A percentile compares a stretch with the other conserved stretches of the same genome.
Conservation (phyloP, 2,888 invertebrate genomes). For the Agonopterix alstromeriana region DNA sequence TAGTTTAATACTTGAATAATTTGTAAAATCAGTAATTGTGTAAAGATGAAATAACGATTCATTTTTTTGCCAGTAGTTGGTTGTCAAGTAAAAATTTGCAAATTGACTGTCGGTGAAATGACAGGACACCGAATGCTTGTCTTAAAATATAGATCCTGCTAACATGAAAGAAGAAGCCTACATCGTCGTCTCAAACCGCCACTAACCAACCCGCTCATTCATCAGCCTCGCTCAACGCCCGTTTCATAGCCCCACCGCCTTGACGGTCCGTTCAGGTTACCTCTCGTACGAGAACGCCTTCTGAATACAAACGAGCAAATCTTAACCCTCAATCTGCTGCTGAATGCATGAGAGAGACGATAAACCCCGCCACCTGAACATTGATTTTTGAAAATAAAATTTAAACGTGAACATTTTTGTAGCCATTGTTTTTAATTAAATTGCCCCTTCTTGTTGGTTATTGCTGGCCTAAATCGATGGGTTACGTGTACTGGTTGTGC, state of each 20-base stretch:
- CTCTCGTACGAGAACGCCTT: slow-evolving; percentile 17
- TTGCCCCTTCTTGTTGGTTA: neutral
- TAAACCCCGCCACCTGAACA: slow-evolving; percentile 51
- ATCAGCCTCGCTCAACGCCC: neutral
- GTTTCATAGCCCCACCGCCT: neutral
- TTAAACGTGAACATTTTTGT: slow-evolving; percentile 11
- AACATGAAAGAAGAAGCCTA: neutral
- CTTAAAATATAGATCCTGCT: too few species aligned
- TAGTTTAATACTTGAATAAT: too few species aligned
- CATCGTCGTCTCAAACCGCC: neutral
- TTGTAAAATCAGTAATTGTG: too few species aligned
- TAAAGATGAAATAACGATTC: too few species aligned
- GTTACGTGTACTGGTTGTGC: too few species aligned
- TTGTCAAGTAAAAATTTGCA: too few species aligned
- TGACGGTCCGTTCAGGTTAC: slow-evolving; percentile 15
- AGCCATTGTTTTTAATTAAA: slow-evolving; percentile 4
- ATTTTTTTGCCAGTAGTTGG: too few species aligned
- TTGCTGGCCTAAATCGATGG: too few species aligned
- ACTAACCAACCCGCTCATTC: neutral
- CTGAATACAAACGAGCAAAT: slow-evolving; percentile 63
- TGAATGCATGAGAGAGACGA: slow-evolving; percentile 39
- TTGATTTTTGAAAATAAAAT: slow-evolving; percentile 38
- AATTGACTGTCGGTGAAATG: too few species aligned
- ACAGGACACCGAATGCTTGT: too few species aligned
- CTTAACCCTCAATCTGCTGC: slow-evolving; percentile 57